A percentile compares a stretch with the other conserved stretches of the same genome.
Evolutionary conservation across 2,888 invertebrate species (phyloP).

Genomic region (Ochropleura leucogaster): DNA sequence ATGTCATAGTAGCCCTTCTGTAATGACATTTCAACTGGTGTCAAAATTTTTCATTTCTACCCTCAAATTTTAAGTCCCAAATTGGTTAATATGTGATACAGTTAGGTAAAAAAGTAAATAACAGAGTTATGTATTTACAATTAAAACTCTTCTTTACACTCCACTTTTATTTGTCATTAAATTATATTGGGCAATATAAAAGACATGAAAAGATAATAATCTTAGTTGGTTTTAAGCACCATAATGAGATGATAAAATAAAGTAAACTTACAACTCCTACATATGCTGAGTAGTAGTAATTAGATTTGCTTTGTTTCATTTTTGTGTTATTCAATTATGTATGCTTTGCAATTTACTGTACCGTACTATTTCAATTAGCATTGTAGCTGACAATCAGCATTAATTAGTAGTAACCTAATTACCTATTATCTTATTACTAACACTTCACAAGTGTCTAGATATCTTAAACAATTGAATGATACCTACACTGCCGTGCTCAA

Average conservation of each 20-base stretch:
- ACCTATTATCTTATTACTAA: neutral
- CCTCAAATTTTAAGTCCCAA: no score
- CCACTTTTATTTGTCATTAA: neutral
- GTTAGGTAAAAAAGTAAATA: neutral
- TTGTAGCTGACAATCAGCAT: neutral
- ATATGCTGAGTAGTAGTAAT: neutral
- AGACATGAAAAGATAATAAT: neutral
- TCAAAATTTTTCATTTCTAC: no score
- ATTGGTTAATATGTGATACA: no score
- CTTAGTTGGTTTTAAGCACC: neutral
- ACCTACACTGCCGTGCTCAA: neutral
- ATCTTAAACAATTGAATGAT: constrained; percentile 16
- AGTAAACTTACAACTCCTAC: constrained; percentile 28
- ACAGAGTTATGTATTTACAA: neutral
- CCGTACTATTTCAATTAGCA: neutral
- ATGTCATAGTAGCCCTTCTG: no score
- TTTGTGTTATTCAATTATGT: constrained; percentile 2
- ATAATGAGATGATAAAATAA: constrained; percentile 8
- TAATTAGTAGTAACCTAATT: constrained; percentile 1
- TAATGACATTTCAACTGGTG: no score
- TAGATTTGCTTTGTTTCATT: neutral
- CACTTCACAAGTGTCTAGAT: constrained; percentile 3
- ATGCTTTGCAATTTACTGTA: neutral
- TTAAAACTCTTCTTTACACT: neutral
- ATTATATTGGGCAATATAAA: neutral